phyloP scores from a whole-genome alignment of 2,888 invertebrate species.

The Caenorhabditis imperialis region DNA sequence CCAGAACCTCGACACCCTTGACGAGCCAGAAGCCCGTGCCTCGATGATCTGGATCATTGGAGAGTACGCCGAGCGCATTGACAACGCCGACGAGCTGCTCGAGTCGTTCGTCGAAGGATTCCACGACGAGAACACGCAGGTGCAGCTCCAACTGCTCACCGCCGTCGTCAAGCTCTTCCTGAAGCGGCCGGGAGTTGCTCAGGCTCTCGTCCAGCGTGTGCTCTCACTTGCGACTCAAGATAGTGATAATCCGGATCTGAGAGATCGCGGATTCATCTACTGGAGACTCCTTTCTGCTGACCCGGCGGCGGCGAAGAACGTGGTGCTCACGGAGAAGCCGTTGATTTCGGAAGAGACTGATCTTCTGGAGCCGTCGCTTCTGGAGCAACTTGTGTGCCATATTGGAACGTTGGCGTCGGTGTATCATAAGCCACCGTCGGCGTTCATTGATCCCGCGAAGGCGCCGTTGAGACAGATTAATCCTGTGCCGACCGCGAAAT shows the following conservation, averaged over 20 bases:
- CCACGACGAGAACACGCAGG: conserved; percentile 94
- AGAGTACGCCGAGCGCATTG: conserved; percentile 98
- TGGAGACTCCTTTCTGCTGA: conserved; percentile 98
- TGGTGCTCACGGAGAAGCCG: conserved; percentile 96
- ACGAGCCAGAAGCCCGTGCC: conserved; percentile 94
- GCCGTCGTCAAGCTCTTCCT: conserved; percentile 98
- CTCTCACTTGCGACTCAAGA: conserved; percentile 82
- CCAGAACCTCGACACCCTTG: conserved; percentile 92
- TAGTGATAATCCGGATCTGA: conserved; percentile 97
- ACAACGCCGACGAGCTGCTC: conserved; percentile 97
- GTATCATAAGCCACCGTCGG: conserved; percentile 98
- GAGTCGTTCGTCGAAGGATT: conserved; percentile 98
- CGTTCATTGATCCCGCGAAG: conserved; percentile 91
- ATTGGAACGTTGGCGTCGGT: conserved; percentile 97
- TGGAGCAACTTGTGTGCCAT: conserved; percentile 97
- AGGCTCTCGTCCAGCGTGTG: conserved; percentile 95
- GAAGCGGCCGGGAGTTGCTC: conserved; percentile 97
- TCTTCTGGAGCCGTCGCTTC: conserved; percentile 85
- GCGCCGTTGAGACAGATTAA: conserved; percentile 68
- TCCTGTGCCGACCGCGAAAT: conserved; percentile 34
- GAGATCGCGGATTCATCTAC: conserved; percentile 98
- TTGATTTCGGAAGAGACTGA: conserved; percentile 88
- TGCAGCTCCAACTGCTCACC: conserved; percentile 93
- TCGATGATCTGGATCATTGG: conserved; percentile 92
- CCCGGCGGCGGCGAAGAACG: conserved; percentile 98